Conservation (phyloP, 2,113 vertebrate genomes). For the Rutilus rutilus region DNA sequence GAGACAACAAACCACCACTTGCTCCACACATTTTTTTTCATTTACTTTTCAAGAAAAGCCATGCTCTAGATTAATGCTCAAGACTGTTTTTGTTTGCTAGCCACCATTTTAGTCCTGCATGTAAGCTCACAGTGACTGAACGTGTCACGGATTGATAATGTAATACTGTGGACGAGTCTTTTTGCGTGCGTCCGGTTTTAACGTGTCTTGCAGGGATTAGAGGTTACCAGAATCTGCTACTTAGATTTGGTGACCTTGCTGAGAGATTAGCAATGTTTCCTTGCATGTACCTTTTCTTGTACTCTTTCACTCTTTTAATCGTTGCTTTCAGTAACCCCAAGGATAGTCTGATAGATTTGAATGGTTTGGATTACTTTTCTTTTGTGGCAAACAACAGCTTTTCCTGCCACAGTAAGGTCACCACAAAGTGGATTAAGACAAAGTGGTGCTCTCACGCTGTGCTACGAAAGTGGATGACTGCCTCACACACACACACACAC, state of each 20-base stretch:
- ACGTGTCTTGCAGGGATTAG: too few relatives aligned
- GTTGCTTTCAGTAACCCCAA: slow-evolving; percentile 11
- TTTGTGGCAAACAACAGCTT: slow-evolving; percentile 45
- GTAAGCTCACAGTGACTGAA: too few relatives aligned
- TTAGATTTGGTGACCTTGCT: not conserved
- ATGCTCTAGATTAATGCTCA: too few relatives aligned
- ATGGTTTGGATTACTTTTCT: slow-evolving; percentile 41
- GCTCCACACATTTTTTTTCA: too few relatives aligned
- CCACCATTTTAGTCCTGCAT: too few relatives aligned
- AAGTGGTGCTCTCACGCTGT: slow-evolving; percentile 9
- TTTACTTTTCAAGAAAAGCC: too few relatives aligned
- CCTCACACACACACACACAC: not conserved
- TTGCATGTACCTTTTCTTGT: not conserved
- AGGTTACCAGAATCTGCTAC: not conserved
- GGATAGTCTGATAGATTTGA: slow-evolving; percentile 17
- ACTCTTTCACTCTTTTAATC: not conserved
- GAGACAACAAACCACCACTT: too few relatives aligned
- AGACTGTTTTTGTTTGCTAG: too few relatives aligned
- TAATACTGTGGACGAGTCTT: too few relatives aligned
- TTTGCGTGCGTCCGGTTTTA: too few relatives aligned
- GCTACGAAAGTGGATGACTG: not conserved
- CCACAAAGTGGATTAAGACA: slow-evolving; percentile 43
- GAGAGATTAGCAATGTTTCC: not conserved
- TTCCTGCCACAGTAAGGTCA: slow-evolving; percentile 43
- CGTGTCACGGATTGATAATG: too few relatives aligned